phyloP scores from a whole-genome alignment of 92 coral and sea anemone species.

The Zoanthus solanderi region DNA sequence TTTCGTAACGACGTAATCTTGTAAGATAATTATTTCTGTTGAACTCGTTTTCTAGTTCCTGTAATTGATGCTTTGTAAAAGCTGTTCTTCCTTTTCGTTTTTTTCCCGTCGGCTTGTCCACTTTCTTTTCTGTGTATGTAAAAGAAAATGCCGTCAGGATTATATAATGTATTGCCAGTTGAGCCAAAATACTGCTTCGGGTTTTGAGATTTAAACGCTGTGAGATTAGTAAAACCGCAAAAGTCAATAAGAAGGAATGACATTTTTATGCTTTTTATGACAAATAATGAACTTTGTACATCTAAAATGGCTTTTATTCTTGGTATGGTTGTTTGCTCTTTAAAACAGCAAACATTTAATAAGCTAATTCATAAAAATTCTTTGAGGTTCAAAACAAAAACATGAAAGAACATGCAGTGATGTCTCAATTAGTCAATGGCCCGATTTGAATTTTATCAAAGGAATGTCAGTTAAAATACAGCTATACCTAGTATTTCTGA shows the following conservation, averaged over 20 bases:
- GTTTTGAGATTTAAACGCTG: background rate
- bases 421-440: too few species aligned
- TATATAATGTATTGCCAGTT: background rate
- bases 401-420: too few species aligned
- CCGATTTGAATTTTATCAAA: too few species aligned
- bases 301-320: too few species aligned
- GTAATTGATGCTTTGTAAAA: conserved; percentile 97
- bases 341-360: too few species aligned
- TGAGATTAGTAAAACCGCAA: background rate
- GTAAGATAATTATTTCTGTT: conserved; percentile 97
- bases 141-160: too few species aligned
- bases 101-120: conserved; percentile 81
- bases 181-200: background rate
- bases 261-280: background rate
- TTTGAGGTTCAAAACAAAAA: too few species aligned
- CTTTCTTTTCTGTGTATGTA: conserved; percentile 61
- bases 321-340: too few species aligned
- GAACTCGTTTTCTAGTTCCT: conserved; percentile 98
- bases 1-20: conserved; percentile 95
- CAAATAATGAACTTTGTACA: too few species aligned
- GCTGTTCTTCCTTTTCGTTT: conserved; percentile 98
- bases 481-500: too few species aligned
- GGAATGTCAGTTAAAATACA: too few species aligned
- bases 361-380: too few species aligned
- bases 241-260: background rate